Evolutionary conservation across 2,113 vertebrate species (phyloP).

Genomic region (Pseudopipra pipra): DNA sequence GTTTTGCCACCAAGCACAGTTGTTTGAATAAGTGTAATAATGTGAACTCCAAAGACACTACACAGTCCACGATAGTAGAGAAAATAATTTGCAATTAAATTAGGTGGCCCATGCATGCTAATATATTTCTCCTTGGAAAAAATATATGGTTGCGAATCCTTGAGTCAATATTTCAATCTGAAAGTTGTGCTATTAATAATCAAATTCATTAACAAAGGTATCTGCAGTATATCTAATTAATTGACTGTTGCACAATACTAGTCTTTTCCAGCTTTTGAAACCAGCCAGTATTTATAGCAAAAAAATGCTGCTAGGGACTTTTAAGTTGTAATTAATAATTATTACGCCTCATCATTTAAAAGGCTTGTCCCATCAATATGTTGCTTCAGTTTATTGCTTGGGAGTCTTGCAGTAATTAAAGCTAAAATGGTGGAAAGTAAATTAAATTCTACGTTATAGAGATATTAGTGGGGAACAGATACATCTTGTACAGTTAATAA

Average conservation of each 20-base stretch:
- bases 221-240: slow-evolving; percentile 38
- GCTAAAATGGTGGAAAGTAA: slow-evolving; percentile 42
- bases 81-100: slow-evolving; percentile 12
- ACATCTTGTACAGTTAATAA: slow-evolving; percentile 25
- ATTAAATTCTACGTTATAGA: slow-evolving; percentile 39
- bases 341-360: slow-evolving; percentile 46
- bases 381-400: slow-evolving; percentile 39
- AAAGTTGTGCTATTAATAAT: not conserved
- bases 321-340: slow-evolving; percentile 55
- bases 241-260: slow-evolving; percentile 26
- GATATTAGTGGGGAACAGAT: slow-evolving; percentile 22
- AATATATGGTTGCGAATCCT: not conserved
- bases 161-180: not conserved
- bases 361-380: slow-evolving; percentile 34
- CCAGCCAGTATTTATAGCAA: slow-evolving; percentile 45
- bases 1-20: not conserved
- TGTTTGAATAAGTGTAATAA: not conserved
- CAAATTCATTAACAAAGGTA: slow-evolving; percentile 15
- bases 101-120: not conserved
- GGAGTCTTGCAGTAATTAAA: slow-evolving; percentile 61
- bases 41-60: not conserved
- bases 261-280: slow-evolving; percentile 32
- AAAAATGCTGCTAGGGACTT: slow-evolving; percentile 24
- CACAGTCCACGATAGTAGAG: not conserved
- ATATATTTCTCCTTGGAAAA: not conserved